A percentile compares a stretch with the other conserved stretches of the same genome.
Evolutionary conservation across 2,888 invertebrate genomes (phyloP).

Genomic region (Ennomos erosarius): DNA sequence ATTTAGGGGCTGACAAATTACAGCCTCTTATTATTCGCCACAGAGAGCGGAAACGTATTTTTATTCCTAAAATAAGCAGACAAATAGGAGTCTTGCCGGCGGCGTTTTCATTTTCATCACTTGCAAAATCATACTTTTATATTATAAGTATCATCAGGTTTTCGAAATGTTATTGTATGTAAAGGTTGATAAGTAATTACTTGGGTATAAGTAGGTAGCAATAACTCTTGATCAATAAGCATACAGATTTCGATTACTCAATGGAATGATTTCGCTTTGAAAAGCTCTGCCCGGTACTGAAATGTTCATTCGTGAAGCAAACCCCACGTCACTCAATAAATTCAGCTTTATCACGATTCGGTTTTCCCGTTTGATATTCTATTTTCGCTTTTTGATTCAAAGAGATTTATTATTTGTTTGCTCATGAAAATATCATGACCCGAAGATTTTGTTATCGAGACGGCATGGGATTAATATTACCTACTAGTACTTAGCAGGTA

Average conservation of each 20-base stretch:
- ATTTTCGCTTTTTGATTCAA: constrained; percentile 28
- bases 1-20: constrained; percentile 66
- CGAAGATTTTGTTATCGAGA: constrained; percentile 5
- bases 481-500: too few species aligned
- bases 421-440: constrained; percentile 9
- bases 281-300: constrained; percentile 6
- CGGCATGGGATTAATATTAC: not conserved
- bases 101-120: constrained; percentile 24
- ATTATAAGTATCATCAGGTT: too few species aligned
- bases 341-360: constrained; percentile 32
- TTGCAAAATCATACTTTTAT: constrained; percentile 15
- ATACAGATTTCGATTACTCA: constrained; percentile 13
- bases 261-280: constrained; percentile 3
- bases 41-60: constrained; percentile 42
- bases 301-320: constrained; percentile 9
- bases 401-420: constrained; percentile 37
- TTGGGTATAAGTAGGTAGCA: too few species aligned
- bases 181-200: too few species aligned
- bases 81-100: constrained; percentile 16
- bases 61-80: constrained; percentile 30
- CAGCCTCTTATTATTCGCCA: constrained; percentile 56
- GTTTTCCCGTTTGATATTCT: constrained; percentile 40
- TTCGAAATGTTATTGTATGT: too few species aligned
- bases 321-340: constrained; percentile 39
- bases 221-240: too few species aligned